Evolutionary conservation across 2,888 invertebrate species (phyloP).

Genomic region (Ormyrus thymus): DNA sequence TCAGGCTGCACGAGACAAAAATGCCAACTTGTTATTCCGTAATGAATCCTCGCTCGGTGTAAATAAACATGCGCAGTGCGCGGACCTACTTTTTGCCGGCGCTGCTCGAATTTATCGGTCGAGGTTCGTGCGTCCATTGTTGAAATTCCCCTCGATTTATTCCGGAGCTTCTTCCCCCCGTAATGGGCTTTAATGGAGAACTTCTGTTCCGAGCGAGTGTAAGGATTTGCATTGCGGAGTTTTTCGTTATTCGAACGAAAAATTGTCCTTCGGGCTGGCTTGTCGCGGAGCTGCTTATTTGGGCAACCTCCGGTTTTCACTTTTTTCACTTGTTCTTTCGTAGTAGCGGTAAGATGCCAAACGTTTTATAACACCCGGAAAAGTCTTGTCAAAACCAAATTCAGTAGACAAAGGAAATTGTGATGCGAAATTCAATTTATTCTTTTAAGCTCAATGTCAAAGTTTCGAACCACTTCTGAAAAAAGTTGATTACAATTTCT

Average conservation of each 20-base stretch:
- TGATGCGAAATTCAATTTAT: too few species aligned
- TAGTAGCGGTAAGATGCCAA: too few species aligned
- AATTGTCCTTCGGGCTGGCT: not conserved
- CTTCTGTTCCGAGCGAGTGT: constrained; percentile 8
- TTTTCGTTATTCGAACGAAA: not conserved
- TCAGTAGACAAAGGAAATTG: too few species aligned
- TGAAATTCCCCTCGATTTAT: constrained; percentile 35
- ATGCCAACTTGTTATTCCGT: not conserved
- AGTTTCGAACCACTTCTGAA: too few species aligned
- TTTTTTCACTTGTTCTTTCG: constrained; percentile 15
- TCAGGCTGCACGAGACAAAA: not conserved
- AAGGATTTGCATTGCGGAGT: constrained; percentile 7
- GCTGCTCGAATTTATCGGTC: constrained; percentile 51
- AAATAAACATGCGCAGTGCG: constrained; percentile 32
- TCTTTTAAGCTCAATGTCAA: too few species aligned
- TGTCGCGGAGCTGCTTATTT: constrained; percentile 14
- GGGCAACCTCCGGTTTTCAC: constrained; percentile 45
- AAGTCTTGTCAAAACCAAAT: too few species aligned
- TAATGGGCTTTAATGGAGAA: constrained; percentile 52
- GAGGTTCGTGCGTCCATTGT: constrained; percentile 13
- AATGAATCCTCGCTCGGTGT: constrained; percentile 6
- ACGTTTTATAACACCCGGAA: too few species aligned
- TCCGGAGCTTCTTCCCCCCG: not conserved
- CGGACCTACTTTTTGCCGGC: constrained; percentile 43
- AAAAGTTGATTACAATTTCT: too few species aligned